Base-by-base conservation (phyloP, 2,888 invertebrate genomes). In the Oconnorella tubifera region DNA sequence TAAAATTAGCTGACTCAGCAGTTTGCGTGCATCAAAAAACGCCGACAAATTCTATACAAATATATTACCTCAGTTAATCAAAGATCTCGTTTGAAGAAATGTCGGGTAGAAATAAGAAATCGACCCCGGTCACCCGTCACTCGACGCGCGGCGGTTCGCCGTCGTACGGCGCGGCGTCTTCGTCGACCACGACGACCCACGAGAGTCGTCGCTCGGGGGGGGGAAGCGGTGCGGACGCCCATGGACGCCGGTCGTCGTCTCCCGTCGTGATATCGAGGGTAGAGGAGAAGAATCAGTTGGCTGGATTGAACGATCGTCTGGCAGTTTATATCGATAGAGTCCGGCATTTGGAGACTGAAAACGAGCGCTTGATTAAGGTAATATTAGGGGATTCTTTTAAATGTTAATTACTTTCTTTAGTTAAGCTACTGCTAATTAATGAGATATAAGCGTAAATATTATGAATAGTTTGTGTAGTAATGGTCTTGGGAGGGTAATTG, bases 321-420 rank as follows among this genome's bases (percentile, higher is more conserved):
- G 98, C 98, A 19, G 88, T 89, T 65, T 99, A 99, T 80, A 99
- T 99, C 78, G 98, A 99, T 77, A 88, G 88, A 77, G 95, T 96
- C 56, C 89, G 98, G 63, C 89, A 89, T 77, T 85, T 99, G 76
- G 97, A 99, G 83, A 86, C 86, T 63, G 98, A 99, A 83, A 99
- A 99, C 66, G 73, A 71, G 49, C 72, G 76, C 3, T 69, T 81
- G 40, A 64, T 40, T 6, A 6, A 19, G 40, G 40, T n/a, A n/a
- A n/a, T n/a, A n/a, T n/a, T n/a, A n/a, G n/a, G n/a, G n/a, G n/a
- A n/a, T n/a, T n/a, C n/a, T n/a, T n/a, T n/a, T n/a, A n/a, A n/a
- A n/a, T n/a, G n/a, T n/a, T n/a, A n/a, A n/a, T n/a, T n/a, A n/a
- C n/a, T n/a, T n/a, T n/a, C n/a, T n/a, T n/a, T n/a, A n/a, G n/a